Conservation (phyloP, 1,140 invertebrate species). For the Nasonia giraulti region DNA sequence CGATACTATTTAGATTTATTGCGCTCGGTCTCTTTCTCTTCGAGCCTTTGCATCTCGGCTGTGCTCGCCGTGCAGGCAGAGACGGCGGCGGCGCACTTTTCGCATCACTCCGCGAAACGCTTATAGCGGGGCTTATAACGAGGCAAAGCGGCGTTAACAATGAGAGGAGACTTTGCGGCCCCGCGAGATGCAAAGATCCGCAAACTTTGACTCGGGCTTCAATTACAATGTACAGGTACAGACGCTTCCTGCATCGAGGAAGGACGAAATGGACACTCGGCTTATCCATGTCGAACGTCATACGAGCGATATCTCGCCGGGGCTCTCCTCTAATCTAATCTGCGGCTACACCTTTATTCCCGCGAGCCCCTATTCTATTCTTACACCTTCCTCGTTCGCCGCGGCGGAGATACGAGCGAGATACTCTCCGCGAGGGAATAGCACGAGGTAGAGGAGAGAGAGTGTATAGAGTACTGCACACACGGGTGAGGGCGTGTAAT, state of each 20-base stretch:
- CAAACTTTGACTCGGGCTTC: slow-evolving; percentile 17
- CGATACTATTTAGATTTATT: slow-evolving; percentile 50
- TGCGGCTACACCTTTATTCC: not conserved
- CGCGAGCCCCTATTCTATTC: not conserved
- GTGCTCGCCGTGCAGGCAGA: too few species aligned
- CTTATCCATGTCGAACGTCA: too few species aligned
- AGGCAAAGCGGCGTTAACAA: slow-evolving; percentile 43
- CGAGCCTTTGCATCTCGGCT: slow-evolving; percentile 28
- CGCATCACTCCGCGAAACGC: not conserved
- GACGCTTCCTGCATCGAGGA: not conserved
- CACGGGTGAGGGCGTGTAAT: slow-evolving; percentile 34
- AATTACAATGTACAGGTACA: not conserved
- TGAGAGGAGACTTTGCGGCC: not conserved
- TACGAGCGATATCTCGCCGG: too few species aligned
- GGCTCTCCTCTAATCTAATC: not conserved
- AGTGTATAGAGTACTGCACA: not conserved
- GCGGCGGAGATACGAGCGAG: not conserved
- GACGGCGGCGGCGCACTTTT: not conserved
- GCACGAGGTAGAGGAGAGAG: not conserved
- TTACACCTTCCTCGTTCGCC: not conserved
- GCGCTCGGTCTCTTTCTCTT: not conserved
- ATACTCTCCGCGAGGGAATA: not conserved
- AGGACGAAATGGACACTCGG: too few species aligned
- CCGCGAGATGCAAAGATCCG: slow-evolving; percentile 22
- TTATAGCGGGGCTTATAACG: slow-evolving; percentile 23